phyloP scores from a whole-genome alignment of 2,113 vertebrate species.

The Hucho hucho region DNA sequence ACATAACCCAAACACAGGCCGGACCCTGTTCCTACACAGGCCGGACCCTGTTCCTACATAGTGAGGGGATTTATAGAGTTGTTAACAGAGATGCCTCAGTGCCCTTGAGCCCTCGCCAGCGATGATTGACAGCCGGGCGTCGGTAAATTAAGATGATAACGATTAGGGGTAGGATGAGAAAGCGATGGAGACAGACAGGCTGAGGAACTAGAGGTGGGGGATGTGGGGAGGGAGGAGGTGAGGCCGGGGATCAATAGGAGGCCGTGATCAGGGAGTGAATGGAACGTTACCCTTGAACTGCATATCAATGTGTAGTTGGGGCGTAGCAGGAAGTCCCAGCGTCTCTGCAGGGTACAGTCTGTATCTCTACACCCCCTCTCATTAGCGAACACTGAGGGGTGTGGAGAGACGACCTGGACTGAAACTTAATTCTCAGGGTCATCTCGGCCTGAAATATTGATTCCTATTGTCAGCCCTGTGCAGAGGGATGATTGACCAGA shows the following conservation, averaged over 20 bases:
- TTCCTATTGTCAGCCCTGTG: slow-evolving; percentile 48
- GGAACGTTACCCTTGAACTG: slow-evolving; percentile 14
- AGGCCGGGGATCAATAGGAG: slow-evolving; percentile 1
- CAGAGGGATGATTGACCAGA: slow-evolving; percentile 17
- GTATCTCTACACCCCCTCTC: not conserved
- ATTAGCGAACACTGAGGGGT: slow-evolving; percentile 30
- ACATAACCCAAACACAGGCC: not conserved
- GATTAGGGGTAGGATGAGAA: slow-evolving; percentile 34
- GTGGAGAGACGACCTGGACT: slow-evolving; percentile 30
- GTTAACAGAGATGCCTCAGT: slow-evolving; percentile 29
- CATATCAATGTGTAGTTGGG: not conserved
- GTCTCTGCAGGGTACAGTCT: not conserved
- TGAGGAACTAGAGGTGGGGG: too few species aligned
- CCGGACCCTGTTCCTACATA: slow-evolving; percentile 8
- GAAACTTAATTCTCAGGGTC: slow-evolving; percentile 32
- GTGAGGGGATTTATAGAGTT: slow-evolving; percentile 49
- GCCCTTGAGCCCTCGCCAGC: slow-evolving; percentile 51
- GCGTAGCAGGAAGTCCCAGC: not conserved
- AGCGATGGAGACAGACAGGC: not conserved
- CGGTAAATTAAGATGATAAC: slow-evolving; percentile 60
- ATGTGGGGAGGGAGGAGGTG: not conserved
- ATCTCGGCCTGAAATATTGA: slow-evolving; percentile 49
- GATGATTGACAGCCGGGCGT: slow-evolving; percentile 61
- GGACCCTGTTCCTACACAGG: too few species aligned
- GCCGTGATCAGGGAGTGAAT: slow-evolving; percentile 16